phyloP scores from a whole-genome alignment of 2,797 vertebrate species.

The Taeniopygia guttata region DNA sequence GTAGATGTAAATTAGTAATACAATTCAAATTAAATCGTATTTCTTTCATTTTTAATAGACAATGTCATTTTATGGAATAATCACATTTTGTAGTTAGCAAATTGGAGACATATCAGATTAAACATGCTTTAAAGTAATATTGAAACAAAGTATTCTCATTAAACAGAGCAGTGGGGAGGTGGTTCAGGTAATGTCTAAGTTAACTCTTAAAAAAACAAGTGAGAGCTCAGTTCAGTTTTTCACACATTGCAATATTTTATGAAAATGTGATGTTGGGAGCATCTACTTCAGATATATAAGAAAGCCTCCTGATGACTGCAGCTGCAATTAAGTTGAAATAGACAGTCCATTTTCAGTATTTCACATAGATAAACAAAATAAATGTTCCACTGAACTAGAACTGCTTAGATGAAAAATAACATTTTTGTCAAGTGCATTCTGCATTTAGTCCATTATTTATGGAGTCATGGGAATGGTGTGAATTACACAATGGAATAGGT shows the following conservation, averaged over 20 bases:
- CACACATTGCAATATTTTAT: background rate
- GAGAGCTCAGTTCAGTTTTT: background rate
- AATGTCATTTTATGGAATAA: background rate
- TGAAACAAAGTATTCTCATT: conserved; percentile 27
- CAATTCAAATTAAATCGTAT: conserved; percentile 29
- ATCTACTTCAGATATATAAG: background rate
- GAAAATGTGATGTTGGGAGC: background rate
- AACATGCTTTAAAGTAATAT: conserved; percentile 7
- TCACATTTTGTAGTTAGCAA: conserved; percentile 14
- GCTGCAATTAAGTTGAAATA: background rate
- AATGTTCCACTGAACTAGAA: background rate
- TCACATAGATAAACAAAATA: background rate
- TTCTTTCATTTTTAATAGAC: conserved; percentile 50
- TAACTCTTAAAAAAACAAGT: background rate
- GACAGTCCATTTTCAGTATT: background rate
- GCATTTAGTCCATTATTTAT: background rate
- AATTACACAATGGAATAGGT: background rate
- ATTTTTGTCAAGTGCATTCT: background rate
- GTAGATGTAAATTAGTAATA: conserved; percentile 41
- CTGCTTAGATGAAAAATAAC: background rate
- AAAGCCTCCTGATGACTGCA: background rate
- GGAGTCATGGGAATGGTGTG: background rate
- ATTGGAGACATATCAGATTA: background rate
- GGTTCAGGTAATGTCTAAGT: background rate
- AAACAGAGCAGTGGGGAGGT: background rate